Conservation (phyloP, 2,113 vertebrate species). For the Saguinus imperator region DNA sequence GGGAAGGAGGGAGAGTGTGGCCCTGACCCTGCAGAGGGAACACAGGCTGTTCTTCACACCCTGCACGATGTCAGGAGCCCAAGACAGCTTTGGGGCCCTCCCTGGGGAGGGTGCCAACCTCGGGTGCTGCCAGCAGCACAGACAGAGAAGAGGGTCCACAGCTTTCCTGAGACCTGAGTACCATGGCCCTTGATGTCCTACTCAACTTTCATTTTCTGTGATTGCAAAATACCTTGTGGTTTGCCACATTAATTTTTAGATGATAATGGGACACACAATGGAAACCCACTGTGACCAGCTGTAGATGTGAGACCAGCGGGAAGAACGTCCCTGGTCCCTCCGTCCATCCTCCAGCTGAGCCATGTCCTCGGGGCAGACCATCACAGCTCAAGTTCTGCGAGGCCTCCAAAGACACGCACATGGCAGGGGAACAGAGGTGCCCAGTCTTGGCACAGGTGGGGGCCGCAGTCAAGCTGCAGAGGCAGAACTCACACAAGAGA, state of each 20-base stretch:
- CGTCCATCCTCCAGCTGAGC: neutral
- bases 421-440: neutral
- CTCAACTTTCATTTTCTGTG: constrained; percentile 73
- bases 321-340: neutral
- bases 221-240: constrained; percentile 74
- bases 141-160: neutral
- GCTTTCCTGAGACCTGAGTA: neutral
- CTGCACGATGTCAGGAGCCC: neutral
- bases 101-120: neutral
- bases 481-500: neutral
- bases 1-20: neutral
- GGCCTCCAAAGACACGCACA: neutral
- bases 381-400: neutral
- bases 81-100: neutral
- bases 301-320: neutral
- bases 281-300: constrained; percentile 14
- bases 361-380: neutral
- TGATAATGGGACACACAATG: constrained; percentile 18
- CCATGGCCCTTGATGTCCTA: neutral
- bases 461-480: neutral
- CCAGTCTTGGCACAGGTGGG: neutral
- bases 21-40: neutral
- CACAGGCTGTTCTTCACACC: neutral
- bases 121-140: fast-evolving
- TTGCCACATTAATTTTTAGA: constrained; percentile 68